phyloP scores from a whole-genome alignment of 2,113 vertebrate genomes.

The Lepisosteus osseus region DNA sequence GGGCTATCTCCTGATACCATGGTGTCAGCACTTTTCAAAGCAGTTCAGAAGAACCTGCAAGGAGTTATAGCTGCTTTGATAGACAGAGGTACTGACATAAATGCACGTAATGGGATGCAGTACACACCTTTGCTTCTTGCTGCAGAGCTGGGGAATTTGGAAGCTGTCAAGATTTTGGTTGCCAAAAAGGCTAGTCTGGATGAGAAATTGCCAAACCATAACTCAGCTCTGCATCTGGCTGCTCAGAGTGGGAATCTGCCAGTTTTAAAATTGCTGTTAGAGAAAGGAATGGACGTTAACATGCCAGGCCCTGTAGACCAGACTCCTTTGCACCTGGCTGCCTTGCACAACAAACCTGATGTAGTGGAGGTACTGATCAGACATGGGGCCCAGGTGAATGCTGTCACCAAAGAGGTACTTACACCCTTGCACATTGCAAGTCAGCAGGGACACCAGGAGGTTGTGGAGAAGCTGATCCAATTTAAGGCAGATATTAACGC shows the following conservation, averaged over 20 bases:
- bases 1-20: constrained; percentile 43
- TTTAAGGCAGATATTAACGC: constrained; percentile 49
- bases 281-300: constrained; percentile 56
- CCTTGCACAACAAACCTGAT: constrained; percentile 39
- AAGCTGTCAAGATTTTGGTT: constrained; percentile 56
- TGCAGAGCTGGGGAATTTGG: constrained; percentile 55
- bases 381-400: constrained; percentile 62
- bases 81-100: constrained; percentile 59
- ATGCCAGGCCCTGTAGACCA: constrained; percentile 50
- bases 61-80: constrained; percentile 48
- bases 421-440: constrained; percentile 65
- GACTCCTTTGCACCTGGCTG: constrained; percentile 61
- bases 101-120: constrained; percentile 47
- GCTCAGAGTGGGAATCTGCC: constrained; percentile 52
- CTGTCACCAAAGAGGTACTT: constrained; percentile 43
- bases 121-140: constrained; percentile 72
- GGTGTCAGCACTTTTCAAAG: constrained; percentile 63
- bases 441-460: constrained; percentile 46
- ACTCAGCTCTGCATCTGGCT: constrained; percentile 67
- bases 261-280: constrained; percentile 47
- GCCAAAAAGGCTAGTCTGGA: constrained; percentile 51
- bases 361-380: constrained; percentile 45
- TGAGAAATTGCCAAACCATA: constrained; percentile 49
- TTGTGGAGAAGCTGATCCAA: constrained; percentile 52
- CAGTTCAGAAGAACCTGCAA: constrained; percentile 64